These are phyloP conservation scores for Daboia siamensis DNA, from an alignment of 2,113 vertebrate species.

Conservation along the genomic window DNA sequence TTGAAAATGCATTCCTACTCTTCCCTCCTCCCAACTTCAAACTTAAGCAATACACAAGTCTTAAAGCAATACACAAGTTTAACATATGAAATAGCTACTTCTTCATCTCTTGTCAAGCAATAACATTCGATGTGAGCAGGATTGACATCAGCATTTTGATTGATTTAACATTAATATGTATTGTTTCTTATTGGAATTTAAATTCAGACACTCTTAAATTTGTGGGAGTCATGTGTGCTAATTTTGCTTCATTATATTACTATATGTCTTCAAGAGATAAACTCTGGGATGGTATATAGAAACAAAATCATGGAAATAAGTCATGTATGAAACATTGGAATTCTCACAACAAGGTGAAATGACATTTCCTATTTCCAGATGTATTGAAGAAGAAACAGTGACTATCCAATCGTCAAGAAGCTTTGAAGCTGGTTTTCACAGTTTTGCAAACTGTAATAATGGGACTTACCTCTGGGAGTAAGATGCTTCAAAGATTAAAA, in stretches of 20 bases:
- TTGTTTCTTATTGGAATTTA: neutral
- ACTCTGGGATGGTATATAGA: neutral
- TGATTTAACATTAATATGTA: neutral
- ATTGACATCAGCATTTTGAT: neutral
- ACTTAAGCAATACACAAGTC: too few species aligned
- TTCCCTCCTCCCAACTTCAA: too few species aligned
- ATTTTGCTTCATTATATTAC: neutral
- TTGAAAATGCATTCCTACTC: too few species aligned
- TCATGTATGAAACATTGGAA: neutral
- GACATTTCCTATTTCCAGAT: neutral
- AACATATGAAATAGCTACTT: too few species aligned
- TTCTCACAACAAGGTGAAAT: neutral
- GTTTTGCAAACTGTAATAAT: neutral
- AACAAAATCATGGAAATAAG: neutral
- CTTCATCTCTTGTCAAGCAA: too few species aligned
- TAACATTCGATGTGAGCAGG: too few species aligned
- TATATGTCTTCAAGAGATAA: slow-evolving; percentile 3
- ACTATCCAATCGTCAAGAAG: neutral
- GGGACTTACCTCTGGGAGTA: neutral
- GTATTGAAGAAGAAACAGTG: neutral
- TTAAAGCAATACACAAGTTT: too few species aligned
- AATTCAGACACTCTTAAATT: neutral
- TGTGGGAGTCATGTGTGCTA: neutral
- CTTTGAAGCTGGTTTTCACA: neutral
- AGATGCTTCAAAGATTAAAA: neutral